Evolutionary conservation across 2,797 vertebrate species (phyloP).

Genomic region (Ataeniobius toweri): DNA sequence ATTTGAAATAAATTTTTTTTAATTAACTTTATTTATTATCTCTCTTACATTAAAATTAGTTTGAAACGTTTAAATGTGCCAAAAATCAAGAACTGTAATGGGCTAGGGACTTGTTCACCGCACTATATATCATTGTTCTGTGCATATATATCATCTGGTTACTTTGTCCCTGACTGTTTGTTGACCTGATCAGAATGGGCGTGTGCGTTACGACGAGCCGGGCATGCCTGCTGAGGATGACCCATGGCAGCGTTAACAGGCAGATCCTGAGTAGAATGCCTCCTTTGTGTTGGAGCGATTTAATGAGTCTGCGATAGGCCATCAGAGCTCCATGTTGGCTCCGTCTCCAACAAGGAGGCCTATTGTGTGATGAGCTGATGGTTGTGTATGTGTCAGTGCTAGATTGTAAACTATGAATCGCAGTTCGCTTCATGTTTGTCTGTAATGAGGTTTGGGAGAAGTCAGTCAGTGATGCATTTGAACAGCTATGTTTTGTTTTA

Average conservation of each 20-base stretch:
- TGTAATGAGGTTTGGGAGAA: constrained; percentile 12
- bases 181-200: constrained; percentile 30
- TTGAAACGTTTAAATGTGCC: not conserved
- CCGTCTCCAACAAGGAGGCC: constrained; percentile 60
- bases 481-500: not conserved
- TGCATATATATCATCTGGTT: not conserved
- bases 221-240: constrained; percentile 35
- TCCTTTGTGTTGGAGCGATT: constrained; percentile 72
- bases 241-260: constrained; percentile 47
- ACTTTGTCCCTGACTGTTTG: constrained; percentile 3
- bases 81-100: not conserved
- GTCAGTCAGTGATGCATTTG: constrained; percentile 12
- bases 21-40: no score
- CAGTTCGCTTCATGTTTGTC: constrained; percentile 47
- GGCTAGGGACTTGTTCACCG: not conserved
- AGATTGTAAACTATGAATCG: constrained; percentile 38
- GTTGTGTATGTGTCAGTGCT: constrained; percentile 41
- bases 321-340: constrained; percentile 44
- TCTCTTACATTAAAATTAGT: not conserved
- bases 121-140: not conserved
- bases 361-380: constrained; percentile 58
- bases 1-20: not conserved
- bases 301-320: constrained; percentile 73
- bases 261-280: constrained; percentile 63
- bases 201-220: constrained; percentile 22